Percentiles rank a stretch among this genome's conserved stretches.
Evolutionary conservation across 92 coral and sea anemone genomes (phyloP).

Genomic region (Palythoa caribaeorum): DNA sequence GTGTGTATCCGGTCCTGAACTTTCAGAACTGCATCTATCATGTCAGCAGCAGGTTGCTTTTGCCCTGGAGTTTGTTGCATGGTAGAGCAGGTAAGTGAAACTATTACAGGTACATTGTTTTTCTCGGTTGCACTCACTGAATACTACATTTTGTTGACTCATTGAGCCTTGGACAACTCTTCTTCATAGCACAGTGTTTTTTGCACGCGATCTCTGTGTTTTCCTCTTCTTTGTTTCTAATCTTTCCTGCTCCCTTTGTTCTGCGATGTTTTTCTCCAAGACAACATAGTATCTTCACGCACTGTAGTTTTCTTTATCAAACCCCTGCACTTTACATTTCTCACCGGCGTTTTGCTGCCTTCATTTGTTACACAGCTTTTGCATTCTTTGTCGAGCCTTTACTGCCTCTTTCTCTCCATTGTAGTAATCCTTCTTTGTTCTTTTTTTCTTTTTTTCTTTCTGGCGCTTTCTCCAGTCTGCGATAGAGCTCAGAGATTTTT

Average conservation of each 20-base stretch:
- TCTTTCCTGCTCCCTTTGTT: not conserved
- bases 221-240: not conserved
- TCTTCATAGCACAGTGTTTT: too few relatives aligned
- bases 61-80: slow-evolving; percentile 32
- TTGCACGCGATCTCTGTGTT: not conserved
- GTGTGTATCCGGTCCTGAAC: slow-evolving; percentile 24
- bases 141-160: slow-evolving; percentile 12
- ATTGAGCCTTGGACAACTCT: slow-evolving; percentile 20
- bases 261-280: not conserved
- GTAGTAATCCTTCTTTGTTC: not conserved
- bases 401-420: not conserved
- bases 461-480: slow-evolving; percentile 1
- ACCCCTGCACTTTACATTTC: not conserved
- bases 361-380: not conserved
- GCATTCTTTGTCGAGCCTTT: not conserved
- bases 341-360: not conserved
- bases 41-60: slow-evolving; percentile 1
- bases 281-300: not conserved
- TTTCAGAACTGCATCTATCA: slow-evolving; percentile 43
- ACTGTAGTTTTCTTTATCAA: not conserved
- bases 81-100: slow-evolving; percentile 36
- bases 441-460: too few relatives aligned
- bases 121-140: slow-evolving; percentile 16
- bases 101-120: slow-evolving; percentile 36
- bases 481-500: not conserved